Base-by-base conservation (phyloP, 1,140 invertebrate species). In the Rhopalosiphum maidis region DNA sequence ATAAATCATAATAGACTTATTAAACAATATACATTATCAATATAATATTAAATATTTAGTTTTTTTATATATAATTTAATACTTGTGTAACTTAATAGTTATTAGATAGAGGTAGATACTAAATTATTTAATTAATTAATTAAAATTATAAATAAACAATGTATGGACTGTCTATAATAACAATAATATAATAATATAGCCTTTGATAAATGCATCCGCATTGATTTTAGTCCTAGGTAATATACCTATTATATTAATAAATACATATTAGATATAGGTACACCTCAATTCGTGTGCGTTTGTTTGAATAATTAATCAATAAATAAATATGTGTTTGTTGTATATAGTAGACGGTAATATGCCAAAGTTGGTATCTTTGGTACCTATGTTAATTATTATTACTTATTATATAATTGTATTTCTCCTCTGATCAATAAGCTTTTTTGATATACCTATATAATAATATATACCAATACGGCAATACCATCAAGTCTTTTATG, bases 221-320 rank as follows among this genome's bases (percentile, higher is more conserved):
- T 68, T 77, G 30, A n/a, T 77, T 77, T 77, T 77, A 77, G n/a
- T n/a, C 18, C n/a, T 51, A 51, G 2, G 48, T 60, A 60, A 3
- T 68, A 68, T 68, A n/a, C n/a, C n/a, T n/a, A 21, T 77, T 41
- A 6, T 77, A 60, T 4, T 77, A 77, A 15, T 77, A 77, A n/a
- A 77, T 18, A 68, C n/a, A 77, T n/a, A 77, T 77, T 77, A 55
- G 23, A 25, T 55, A 68, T 15, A n/a, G n/a, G n/a, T n/a, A n/a
- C 30, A 68, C 30, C 3, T 60, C 18, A 18, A 51, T 51, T 11
- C 30, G 11, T 30, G 60, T n/a, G 60, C 9, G 60, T 68, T 68
- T 68, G 60, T n/a, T 68, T 68, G 60, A 68, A 68, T 68, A 68
- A 77, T 77, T 77, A 77, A 77, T 77, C 5, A 77, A 77, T 77